Conservation (phyloP, 2,113 vertebrate species). For the Xenotilapia caudafasciata region DNA sequence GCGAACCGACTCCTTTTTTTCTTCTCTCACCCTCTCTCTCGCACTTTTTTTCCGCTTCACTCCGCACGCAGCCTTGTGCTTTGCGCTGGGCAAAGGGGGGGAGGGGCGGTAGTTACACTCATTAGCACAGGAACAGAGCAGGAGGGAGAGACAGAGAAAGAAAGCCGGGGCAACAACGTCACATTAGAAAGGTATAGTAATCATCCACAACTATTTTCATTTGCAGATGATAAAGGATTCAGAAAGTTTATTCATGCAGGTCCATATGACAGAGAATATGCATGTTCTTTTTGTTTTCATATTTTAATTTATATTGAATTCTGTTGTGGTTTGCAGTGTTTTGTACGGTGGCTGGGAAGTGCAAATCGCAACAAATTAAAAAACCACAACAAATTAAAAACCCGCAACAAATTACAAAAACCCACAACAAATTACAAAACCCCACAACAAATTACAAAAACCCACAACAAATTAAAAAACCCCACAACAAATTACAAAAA, state of each 20-base stretch:
- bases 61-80: background rate
- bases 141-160: background rate
- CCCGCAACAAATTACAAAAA: too few species aligned
- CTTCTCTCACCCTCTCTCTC: background rate
- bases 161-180: fast-evolving
- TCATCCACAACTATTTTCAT: background rate
- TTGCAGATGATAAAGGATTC: background rate
- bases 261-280: background rate
- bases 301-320: background rate
- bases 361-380: too few species aligned
- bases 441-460: too few species aligned
- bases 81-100: background rate
- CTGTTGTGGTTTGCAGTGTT: background rate
- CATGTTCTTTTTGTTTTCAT: background rate
- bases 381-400: too few species aligned
- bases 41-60: fast-evolving
- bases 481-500: too few species aligned
- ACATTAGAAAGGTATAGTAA: background rate
- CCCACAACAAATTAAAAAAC: too few species aligned
- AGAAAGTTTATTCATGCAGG: background rate
- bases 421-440: too few species aligned
- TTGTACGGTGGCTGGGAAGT: too few species aligned
- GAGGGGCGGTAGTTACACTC: background rate
- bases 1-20: fast-evolving
- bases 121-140: background rate